A percentile compares a stretch with the other conserved stretches of the same genome.
These are phyloP conservation scores for Osmerus mordax DNA, from an alignment of 2,113 vertebrate species.

Conservation along the genomic window DNA sequence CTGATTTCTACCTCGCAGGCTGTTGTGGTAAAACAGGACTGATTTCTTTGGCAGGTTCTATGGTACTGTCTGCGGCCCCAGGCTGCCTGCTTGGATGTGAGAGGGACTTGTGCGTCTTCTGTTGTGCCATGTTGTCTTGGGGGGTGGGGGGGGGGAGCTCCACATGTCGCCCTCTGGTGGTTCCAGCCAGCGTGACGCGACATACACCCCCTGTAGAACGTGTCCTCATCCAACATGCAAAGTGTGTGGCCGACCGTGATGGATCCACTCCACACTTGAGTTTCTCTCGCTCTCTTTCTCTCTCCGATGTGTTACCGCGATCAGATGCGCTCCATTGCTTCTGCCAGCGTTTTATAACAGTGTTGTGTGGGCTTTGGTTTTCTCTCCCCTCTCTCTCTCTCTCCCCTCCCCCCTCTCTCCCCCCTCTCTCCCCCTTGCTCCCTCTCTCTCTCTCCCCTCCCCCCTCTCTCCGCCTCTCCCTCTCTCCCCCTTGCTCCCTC, in stretches of 20 bases:
- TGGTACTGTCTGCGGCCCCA: slow-evolving; percentile 17
- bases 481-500: neutral
- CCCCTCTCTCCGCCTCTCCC: neutral
- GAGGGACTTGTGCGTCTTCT: slow-evolving; percentile 35
- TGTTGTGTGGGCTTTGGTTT: neutral
- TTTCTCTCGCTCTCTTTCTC: too few relatives aligned
- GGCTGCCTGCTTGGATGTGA: slow-evolving; percentile 33
- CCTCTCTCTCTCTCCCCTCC: neutral
- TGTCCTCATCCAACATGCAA: slow-evolving; percentile 15
- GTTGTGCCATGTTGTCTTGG: slow-evolving; percentile 23
- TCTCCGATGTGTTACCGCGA: too few relatives aligned
- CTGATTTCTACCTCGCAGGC: neutral
- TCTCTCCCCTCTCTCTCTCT: slow-evolving; percentile 1
- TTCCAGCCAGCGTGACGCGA: slow-evolving; percentile 25
- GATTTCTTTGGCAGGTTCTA: neutral
- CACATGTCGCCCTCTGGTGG: slow-evolving; percentile 48
- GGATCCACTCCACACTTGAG: neutral
- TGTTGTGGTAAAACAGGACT: too few relatives aligned
- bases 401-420: neutral
- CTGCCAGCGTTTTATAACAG: too few relatives aligned
- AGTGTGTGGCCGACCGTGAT: slow-evolving; percentile 20
- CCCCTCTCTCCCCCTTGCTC: neutral
- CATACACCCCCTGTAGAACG: slow-evolving; percentile 23
- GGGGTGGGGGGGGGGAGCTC: neutral
- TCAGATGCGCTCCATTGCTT: too few relatives aligned